Evolutionary conservation across 2,888 invertebrate species (phyloP), one percentile per base, ranked within the genome.

Genomic region (Phortica magna): DNA sequence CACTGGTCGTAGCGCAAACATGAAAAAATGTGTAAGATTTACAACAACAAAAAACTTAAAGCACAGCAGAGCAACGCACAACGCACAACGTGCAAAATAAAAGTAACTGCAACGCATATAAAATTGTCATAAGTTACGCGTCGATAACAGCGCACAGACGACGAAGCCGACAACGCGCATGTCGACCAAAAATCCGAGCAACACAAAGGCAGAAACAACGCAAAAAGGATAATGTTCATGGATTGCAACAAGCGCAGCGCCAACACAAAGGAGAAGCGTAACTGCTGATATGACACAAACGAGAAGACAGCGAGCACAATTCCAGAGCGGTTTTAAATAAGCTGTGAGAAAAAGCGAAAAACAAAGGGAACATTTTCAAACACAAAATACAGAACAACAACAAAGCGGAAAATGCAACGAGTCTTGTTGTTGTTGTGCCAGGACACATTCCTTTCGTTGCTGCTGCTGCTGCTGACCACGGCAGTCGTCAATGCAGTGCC

Each of bases 101-200:
- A 88, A 89, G 83, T 83, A 80, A 79, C 77, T 76, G 82, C 80
- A 80, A 82, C 73, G 79, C 83, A 80, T 79, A 78, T 79, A 75
- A 83, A 81, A 81, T 81, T 81, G 84, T 84, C 88, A 88, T 81
- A 84, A 82, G 84, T 82, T 81, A 81, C 79, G 78, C 82, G 80
- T 80, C 80, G 79, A 77, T 76, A 79, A 82, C 72, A 75, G 78
- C 76, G 76, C 53, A 75, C 78, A 73, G 73, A 74, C 57, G 65
- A n/a, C 19, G 65, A n/a, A n/a, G 19, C 7, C 31, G 39, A 61
- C 53, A 57, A 53, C 17, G 41, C 12, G 19, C 3, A 53, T 12
- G 22, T 9, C 70, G 53, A 43, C 43, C 67, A 10, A 48, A 2
- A 53, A 53, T 14, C 41, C 42, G 57, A 74, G 59, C 42, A 70